phyloP scores from a whole-genome alignment of 2,113 vertebrate genomes.

The Clarias gariepinus region DNA sequence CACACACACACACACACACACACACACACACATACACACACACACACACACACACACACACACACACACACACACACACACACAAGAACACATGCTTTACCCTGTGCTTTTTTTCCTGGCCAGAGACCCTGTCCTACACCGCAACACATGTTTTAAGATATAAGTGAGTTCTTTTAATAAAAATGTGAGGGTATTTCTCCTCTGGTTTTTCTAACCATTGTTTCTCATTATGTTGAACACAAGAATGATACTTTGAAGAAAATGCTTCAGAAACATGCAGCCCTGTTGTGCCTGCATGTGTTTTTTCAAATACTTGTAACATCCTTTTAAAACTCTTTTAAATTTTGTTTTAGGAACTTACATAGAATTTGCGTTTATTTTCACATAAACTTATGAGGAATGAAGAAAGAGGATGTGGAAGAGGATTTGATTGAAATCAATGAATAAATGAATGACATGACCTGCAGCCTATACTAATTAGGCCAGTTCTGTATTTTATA shows the following conservation, averaged over 20 bases:
- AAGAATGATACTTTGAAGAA: constrained; percentile 61
- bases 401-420: background rate
- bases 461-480: background rate
- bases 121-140: constrained; percentile 60
- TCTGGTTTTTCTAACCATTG: constrained; percentile 67
- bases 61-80: constrained; percentile 1
- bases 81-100: constrained; percentile 45
- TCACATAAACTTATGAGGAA: background rate
- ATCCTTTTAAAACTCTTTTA: background rate
- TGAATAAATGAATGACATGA: background rate
- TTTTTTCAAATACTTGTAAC: background rate
- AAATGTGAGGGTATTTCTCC: constrained; percentile 68
- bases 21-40: constrained; percentile 3
- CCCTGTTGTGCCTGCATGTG: background rate
- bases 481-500: background rate
- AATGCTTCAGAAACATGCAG: constrained; percentile 30
- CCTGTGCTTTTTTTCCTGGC: constrained; percentile 75
- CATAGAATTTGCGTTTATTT: background rate
- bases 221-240: constrained; percentile 70
- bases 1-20: constrained; percentile 44
- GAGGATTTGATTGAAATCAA: background rate
- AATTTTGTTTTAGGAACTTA: background rate
- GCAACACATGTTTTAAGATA: constrained; percentile 78
- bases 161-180: constrained; percentile 77
- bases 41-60: constrained; percentile 32